Evolutionary conservation across 2,888 invertebrate species (phyloP).

Genomic region (Acronicta psi): DNA sequence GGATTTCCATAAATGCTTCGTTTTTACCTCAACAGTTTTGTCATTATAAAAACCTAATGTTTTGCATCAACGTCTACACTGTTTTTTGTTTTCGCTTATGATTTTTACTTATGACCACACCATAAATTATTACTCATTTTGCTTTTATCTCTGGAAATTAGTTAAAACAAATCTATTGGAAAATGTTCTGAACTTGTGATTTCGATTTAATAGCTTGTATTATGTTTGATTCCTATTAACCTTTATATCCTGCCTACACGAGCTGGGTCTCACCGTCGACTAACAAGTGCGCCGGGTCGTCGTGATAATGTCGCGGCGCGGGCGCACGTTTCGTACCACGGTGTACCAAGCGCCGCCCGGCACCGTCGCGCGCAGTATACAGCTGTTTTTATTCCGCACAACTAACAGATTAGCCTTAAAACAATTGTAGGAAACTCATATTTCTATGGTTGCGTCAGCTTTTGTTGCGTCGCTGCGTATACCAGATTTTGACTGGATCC

Average conservation of each 20-base stretch:
- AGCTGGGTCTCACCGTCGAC: conserved; percentile 38
- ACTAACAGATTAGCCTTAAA: conserved; percentile 63
- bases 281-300: conserved; percentile 53
- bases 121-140: not conserved
- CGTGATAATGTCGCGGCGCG: conserved; percentile 55
- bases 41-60: not conserved
- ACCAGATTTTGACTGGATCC: not conserved
- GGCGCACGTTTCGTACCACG: conserved; percentile 65
- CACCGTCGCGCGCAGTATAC: conserved; percentile 66
- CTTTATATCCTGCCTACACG: conserved; percentile 14
- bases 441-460: conserved; percentile 52
- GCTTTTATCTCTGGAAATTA: too few species aligned
- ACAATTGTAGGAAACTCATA: conserved; percentile 65
- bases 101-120: not conserved
- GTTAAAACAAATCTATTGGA: too few species aligned
- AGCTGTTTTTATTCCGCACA: conserved; percentile 70
- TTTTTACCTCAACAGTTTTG: conserved; percentile 3
- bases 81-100: not conserved
- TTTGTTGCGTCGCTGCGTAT: conserved; percentile 31
- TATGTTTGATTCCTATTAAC: conserved; percentile 8
- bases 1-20: conserved; percentile 17
- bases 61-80: not conserved
- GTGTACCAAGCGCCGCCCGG: conserved; percentile 80
- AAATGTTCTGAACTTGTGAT: too few species aligned
- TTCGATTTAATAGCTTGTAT: not conserved